Evolutionary conservation across 2,113 vertebrate species (phyloP).

Genomic region (Passer montanus): DNA sequence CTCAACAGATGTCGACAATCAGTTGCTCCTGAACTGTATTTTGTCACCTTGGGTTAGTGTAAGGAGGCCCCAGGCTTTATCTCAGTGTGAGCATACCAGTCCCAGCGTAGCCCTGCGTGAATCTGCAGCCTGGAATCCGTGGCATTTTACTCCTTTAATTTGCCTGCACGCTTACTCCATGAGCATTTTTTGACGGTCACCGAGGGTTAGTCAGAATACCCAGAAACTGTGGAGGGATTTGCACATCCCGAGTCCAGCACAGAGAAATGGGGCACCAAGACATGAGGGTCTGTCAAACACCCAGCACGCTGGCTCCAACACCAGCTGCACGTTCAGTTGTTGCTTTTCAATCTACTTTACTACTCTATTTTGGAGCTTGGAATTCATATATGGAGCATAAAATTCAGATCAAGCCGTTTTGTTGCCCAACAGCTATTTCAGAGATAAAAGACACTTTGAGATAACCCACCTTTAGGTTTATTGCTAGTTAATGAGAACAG

Average conservation of each 20-base stretch:
- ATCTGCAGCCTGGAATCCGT: constrained; percentile 34
- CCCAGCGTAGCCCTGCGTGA: not conserved
- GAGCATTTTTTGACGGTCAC: not conserved
- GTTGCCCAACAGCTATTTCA: not conserved
- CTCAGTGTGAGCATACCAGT: constrained; percentile 17
- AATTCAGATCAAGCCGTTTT: not conserved
- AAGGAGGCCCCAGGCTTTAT: constrained; percentile 16
- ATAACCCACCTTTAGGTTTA: not conserved
- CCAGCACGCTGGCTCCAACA: not conserved
- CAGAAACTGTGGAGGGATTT: not conserved
- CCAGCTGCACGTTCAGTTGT: constrained; percentile 52
- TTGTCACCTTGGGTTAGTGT: not conserved
- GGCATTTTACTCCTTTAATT: constrained; percentile 35
- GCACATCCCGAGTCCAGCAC: not conserved
- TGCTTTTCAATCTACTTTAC: constrained; percentile 46
- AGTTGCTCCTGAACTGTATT: not conserved
- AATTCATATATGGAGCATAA: not conserved
- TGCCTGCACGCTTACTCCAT: not conserved
- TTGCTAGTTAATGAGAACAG: not conserved
- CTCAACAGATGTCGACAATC: not conserved
- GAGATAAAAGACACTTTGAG: not conserved
- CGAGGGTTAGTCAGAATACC: not conserved
- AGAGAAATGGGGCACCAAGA: not conserved
- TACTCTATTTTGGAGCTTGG: not conserved
- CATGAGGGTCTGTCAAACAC: not conserved